Percentiles rank a stretch among this genome's conserved stretches.
Conservation (phyloP, 2,113 vertebrate species). For the Spermophilus dauricus region DNA sequence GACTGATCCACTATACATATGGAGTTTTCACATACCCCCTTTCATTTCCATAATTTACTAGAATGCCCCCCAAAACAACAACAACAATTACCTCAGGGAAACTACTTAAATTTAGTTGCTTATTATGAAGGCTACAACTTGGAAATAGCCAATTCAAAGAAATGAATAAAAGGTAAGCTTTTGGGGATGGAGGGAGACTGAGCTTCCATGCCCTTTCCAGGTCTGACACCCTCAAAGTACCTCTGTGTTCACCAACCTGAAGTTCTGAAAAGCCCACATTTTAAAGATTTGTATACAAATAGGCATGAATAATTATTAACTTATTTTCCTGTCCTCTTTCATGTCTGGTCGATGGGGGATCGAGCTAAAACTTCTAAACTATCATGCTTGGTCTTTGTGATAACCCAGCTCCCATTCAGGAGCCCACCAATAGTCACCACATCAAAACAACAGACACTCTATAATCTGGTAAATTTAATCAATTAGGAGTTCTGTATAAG, state of each 20-base stretch:
- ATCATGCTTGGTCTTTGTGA: not conserved
- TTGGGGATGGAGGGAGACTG: not conserved
- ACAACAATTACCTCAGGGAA: not conserved
- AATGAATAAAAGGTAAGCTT: not conserved
- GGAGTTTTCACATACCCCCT: not conserved
- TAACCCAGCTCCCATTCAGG: not conserved
- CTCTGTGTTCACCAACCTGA: not conserved
- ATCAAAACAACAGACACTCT: not conserved
- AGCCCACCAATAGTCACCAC: not conserved
- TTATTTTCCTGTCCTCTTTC: not conserved
- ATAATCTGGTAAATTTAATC: not conserved
- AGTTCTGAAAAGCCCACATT: not conserved
- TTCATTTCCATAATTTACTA: not conserved
- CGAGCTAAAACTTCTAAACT: not conserved
- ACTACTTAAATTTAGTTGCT: not conserved
- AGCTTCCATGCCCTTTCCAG: not conserved
- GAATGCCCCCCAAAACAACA: not conserved
- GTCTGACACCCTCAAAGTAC: rapidly evolving
- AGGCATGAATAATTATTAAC: not conserved
- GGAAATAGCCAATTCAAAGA: not conserved
- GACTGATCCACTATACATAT: not conserved
- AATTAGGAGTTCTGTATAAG: not conserved
- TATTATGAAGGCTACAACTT: not conserved
- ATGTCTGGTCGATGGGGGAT: not conserved
- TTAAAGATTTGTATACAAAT: not conserved